Base-by-base conservation (phyloP, 2,888 invertebrate genomes). In the Eutolmus rufibarbis region DNA sequence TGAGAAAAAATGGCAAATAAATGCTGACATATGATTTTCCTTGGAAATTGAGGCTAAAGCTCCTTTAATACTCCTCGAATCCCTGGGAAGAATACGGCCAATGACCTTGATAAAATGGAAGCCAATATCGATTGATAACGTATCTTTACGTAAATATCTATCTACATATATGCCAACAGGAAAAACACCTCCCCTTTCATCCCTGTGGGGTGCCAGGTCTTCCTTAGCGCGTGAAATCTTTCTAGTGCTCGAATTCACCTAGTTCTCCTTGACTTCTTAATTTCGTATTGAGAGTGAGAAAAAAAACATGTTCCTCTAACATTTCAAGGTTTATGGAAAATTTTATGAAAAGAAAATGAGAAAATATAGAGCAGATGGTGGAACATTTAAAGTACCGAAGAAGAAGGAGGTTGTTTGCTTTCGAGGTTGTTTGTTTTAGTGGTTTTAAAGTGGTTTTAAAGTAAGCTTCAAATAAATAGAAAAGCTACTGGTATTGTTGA, bases 11-110 rank as follows among this genome's bases (percentile, higher is more conserved):
- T 76, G 37, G 34, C 76, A 31, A 79, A 46, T 79, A 79, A 79
- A 79, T 79, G 79, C 79, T 79, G 79, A 79, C 79, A 79, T 79
- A 79, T 51, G 79, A 51, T 79, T 79, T 51, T 79, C 46, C 51
- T 51, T 46, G 79, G 51, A 79, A 79, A 79, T 79, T 79, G 51
- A 79, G 79, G 79, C 79, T 51, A 79, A 79, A 79, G 79, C 79
- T 79, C 51, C 79, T 79, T 46, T 79, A 79, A 79, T 79, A 79
- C 79, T 51, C 31, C 23, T 31, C 28, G 31, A 51, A 31, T 51
- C 28, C 51, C 16, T 51, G 31, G 51, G 51, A 51, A 31, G 51
- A 79, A 40, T 79, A 51, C 9, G 31, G 51, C 28, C 79, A 79
- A 3, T 79, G 79, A 79, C 79, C 79, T 79, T 79, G 79, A 46